phyloP scores from a whole-genome alignment of 2,113 vertebrate species.

The Emydura subglobosa region DNA sequence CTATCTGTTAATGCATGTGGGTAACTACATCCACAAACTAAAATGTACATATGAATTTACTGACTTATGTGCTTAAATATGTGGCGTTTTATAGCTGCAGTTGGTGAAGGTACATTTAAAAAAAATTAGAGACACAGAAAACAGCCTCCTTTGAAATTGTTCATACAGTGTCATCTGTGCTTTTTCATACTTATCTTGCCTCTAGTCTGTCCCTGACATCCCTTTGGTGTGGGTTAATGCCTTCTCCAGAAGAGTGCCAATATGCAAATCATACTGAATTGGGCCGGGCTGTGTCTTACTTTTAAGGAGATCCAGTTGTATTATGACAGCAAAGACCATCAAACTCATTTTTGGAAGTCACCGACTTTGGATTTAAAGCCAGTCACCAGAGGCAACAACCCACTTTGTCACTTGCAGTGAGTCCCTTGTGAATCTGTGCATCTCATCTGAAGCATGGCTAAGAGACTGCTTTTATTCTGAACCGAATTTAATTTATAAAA shows the following conservation, averaged over 20 bases:
- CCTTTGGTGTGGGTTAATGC: background rate
- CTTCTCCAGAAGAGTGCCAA: background rate
- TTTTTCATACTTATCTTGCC: background rate
- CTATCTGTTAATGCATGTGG: conserved; percentile 30
- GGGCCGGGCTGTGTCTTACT: background rate
- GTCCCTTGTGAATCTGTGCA: background rate
- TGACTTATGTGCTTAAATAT: background rate
- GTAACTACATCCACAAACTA: background rate
- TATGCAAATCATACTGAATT: background rate
- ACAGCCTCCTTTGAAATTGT: background rate
- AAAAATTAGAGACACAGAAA: background rate
- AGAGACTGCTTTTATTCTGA: background rate
- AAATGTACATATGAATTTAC: background rate
- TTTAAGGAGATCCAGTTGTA: background rate
- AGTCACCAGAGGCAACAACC: background rate
- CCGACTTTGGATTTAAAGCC: background rate
- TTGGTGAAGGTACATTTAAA: background rate
- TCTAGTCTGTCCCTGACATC: background rate
- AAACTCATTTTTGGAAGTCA: background rate
- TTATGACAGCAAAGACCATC: background rate
- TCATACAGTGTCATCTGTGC: background rate
- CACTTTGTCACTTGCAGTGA: background rate
- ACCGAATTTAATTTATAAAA: background rate
- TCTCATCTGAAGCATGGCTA: background rate
- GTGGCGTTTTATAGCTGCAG: background rate